Evolutionary conservation across 2,888 invertebrate species (phyloP).

Genomic region (Philonicus albiceps): DNA sequence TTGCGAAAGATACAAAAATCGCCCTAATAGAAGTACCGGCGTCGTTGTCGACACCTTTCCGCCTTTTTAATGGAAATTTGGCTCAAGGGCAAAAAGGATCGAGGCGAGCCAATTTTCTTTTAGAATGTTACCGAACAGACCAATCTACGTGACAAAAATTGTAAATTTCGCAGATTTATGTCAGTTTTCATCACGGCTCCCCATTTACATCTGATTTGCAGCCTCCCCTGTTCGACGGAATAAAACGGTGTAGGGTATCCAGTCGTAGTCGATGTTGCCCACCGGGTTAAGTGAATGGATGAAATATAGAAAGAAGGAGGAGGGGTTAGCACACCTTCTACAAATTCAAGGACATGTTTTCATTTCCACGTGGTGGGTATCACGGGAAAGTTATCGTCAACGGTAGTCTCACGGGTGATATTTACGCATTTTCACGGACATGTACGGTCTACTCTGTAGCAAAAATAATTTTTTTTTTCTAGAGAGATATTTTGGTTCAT

Average conservation of each 20-base stretch:
- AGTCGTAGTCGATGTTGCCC: not conserved
- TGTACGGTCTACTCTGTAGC: not conserved
- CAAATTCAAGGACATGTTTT: not conserved
- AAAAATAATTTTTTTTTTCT: not conserved
- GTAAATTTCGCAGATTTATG: not conserved
- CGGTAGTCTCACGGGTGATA: not conserved
- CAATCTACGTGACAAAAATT: not conserved
- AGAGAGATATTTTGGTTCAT: not conserved
- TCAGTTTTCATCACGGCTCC: not conserved
- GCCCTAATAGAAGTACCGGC: not conserved
- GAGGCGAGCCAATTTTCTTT: not conserved
- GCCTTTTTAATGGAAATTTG: not conserved
- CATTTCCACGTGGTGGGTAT: not conserved
- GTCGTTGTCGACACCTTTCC: not conserved
- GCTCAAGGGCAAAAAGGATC: not conserved
- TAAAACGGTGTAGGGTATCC: not conserved
- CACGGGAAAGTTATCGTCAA: not conserved
- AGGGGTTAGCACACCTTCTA: not conserved
- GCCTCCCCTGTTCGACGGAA: not conserved
- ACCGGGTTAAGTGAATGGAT: not conserved
- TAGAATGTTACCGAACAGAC: not conserved
- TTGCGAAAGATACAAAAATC: not conserved
- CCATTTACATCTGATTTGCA: not conserved
- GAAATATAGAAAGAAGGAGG: not conserved
- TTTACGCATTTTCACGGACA: not conserved